Conservation (phyloP, 2,888 invertebrate species). For the Hyposoter didymator region DNA sequence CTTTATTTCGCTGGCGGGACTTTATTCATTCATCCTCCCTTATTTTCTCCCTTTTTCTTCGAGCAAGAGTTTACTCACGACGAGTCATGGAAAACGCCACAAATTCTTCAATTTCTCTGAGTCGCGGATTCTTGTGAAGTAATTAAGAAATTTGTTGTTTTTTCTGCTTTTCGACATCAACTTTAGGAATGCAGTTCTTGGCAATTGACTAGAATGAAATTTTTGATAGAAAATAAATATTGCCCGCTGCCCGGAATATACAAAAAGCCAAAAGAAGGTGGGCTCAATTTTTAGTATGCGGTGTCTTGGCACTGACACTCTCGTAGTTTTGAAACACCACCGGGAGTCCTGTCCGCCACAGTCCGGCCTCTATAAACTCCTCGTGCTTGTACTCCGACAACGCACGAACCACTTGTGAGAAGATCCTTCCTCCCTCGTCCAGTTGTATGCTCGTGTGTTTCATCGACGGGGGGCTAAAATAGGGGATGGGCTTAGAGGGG, state of each 20-base stretch:
- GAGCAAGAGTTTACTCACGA: background rate
- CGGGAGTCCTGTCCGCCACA: constrained; percentile 67
- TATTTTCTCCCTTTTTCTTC: constrained; percentile 29
- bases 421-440: constrained; percentile 48
- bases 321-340: constrained; percentile 24
- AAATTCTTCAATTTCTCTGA: background rate
- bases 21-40: constrained; percentile 36
- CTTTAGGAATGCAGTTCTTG: background rate
- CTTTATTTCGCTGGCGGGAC: constrained; percentile 61
- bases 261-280: background rate
- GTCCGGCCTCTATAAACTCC: constrained; percentile 51
- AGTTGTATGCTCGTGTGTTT: constrained; percentile 69
- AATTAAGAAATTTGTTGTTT: background rate
- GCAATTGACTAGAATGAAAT: constrained; percentile 38
- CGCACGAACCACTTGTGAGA: constrained; percentile 67
- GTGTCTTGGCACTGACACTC: constrained; percentile 28
- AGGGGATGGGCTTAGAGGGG: constrained; percentile 68
- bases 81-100: background rate
- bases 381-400: constrained; percentile 59
- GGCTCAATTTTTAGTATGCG: constrained; percentile 15
- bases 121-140: too few relatives aligned
- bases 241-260: background rate
- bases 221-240: constrained; percentile 20
- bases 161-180: background rate
- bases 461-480: constrained; percentile 72